Conservation (phyloP, 2,797 vertebrate genomes). For the Pterois miles region DNA sequence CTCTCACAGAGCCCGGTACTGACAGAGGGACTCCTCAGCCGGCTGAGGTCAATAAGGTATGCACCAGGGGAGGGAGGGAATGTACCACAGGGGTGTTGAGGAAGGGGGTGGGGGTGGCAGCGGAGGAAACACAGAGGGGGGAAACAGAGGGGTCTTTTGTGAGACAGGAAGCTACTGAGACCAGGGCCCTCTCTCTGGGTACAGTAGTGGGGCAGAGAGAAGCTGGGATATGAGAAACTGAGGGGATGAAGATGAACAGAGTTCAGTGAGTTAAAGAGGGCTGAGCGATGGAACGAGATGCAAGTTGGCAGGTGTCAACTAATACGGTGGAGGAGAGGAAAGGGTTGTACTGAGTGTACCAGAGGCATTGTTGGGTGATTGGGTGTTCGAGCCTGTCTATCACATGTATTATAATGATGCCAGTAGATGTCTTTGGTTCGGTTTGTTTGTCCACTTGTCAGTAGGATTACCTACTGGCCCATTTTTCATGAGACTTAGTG, state of each 20-base stretch:
- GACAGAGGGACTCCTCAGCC: conserved; percentile 69
- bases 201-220: conserved; percentile 59
- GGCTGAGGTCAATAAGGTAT: conserved; percentile 75
- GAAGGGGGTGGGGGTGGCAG: conserved; percentile 78
- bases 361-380: too few species aligned
- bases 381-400: too few species aligned
- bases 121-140: conserved; percentile 70
- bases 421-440: background rate
- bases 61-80: conserved; percentile 78
- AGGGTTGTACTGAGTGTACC: background rate
- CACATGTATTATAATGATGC: too few species aligned
- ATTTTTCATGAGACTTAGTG: background rate
- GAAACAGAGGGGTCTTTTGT: conserved; percentile 83
- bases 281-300: background rate
- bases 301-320: background rate
- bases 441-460: background rate
- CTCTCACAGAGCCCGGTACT: conserved; percentile 25
- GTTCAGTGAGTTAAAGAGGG: background rate
- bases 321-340: background rate
- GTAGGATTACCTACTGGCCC: background rate
- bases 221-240: conserved; percentile 42
- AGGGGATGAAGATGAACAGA: conserved; percentile 15
- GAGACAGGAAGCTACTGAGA: conserved; percentile 73
- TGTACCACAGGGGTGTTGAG: conserved; percentile 85
- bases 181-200: conserved; percentile 59